Evolutionary conservation across 2,888 invertebrate genomes (phyloP), one percentile per base, ranked within the genome.

Genomic region (Labia minor): DNA sequence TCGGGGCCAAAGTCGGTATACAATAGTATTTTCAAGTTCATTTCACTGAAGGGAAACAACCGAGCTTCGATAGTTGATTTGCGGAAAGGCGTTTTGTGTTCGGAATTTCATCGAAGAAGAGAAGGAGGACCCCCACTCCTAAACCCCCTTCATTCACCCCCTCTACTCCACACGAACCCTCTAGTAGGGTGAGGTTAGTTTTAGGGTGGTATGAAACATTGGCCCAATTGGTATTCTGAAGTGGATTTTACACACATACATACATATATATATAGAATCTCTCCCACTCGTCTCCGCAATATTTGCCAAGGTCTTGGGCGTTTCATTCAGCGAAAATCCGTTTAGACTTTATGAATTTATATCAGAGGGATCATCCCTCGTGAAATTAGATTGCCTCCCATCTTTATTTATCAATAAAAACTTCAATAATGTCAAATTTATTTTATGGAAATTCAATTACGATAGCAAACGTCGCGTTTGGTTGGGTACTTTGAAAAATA

Each of bases 11-110:
- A 49, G 49, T 49, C 16, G 49, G 49, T 49, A 49, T 16, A 49
- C 49, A 49, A 49, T 49, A 14, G 49, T 49, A 49, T 49, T 49
- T 49, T 49, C 49, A 49, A 49, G 49, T 49, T 49, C 49, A 49
- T 49, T 49, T 49, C 49, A 49, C 49, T 16, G 49, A 16, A 49
- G 49, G 49, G 49, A 49, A 49, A 49, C 49, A 49, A 49, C 26
- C 49, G 49, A 49, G 49, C 49, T 2, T 8, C 49, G 49, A 49
- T 49, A 49, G 49, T 49, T 49, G 49, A 49, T 49, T 49, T 49
- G 49, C 49, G 49, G 49, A 49, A 49, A 49, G 49, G 49, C 49
- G 49, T 49, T 49, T 49, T 49, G 49, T 49, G 49, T 49, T 49
- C 49, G 49, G 49, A 49, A 49, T 49, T 49, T 49, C 49, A 49